Conservation (phyloP, 2,113 vertebrate species). For the Mionectes macconnelli region DNA sequence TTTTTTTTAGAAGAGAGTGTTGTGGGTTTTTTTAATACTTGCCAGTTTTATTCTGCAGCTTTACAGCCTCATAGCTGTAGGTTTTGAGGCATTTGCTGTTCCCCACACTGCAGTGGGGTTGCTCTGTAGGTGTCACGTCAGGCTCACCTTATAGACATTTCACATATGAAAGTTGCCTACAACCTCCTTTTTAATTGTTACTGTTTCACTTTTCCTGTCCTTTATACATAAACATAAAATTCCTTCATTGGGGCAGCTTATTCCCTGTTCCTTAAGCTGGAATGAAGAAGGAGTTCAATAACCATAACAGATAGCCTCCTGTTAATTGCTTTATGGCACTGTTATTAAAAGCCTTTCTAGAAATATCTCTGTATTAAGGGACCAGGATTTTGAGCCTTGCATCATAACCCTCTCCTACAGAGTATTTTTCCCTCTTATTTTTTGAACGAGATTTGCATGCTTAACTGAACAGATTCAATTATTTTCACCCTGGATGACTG, state of each 20-base stretch:
- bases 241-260: background rate
- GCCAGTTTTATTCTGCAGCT: background rate
- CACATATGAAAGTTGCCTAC: background rate
- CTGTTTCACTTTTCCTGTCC: background rate
- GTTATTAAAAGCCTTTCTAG: constrained; percentile 1
- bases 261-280: background rate
- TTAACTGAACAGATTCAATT: constrained; percentile 38
- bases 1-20: background rate
- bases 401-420: background rate
- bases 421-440: background rate
- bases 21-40: background rate
- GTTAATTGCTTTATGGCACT: background rate
- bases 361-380: background rate
- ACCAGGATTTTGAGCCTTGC: background rate
- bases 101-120: background rate
- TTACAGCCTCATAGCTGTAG: background rate
- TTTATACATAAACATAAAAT: background rate
- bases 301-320: background rate
- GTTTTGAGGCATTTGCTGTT: background rate
- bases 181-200: background rate
- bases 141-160: background rate
- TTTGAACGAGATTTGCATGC: constrained; percentile 1
- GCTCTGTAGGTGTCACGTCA: background rate
- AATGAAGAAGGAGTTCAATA: background rate
- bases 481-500: constrained; percentile 30